phyloP scores from a whole-genome alignment of 2,888 invertebrate genomes.

The Emmelina monodactyla region DNA sequence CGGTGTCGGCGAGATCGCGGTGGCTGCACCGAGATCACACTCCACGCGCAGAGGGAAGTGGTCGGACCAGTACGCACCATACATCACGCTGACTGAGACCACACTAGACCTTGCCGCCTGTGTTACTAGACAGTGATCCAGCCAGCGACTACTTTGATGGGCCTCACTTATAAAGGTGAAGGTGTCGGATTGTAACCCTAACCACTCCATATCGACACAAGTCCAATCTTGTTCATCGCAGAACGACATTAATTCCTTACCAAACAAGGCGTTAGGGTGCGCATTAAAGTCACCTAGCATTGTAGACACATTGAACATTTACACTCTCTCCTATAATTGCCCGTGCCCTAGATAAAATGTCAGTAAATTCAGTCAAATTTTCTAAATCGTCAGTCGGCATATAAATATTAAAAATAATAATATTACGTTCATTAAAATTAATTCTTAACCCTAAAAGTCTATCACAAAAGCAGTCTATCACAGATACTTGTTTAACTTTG shows the following conservation, averaged over 20 bases:
- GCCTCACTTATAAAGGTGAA: background rate
- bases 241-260: background rate
- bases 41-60: too few species aligned
- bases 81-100: too few species aligned
- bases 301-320: background rate
- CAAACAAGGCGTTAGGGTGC: background rate
- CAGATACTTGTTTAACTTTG: too few species aligned
- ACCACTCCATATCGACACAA: background rate
- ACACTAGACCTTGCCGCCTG: background rate
- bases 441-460: constrained; percentile 8
- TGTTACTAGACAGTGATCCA: background rate
- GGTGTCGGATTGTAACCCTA: background rate
- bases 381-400: constrained; percentile 11
- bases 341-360: constrained; percentile 4
- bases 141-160: background rate
- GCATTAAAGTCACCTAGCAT: background rate
- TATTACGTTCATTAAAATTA: background rate
- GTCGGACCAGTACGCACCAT: too few species aligned
- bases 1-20: too few species aligned
- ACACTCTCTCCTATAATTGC: constrained; percentile 2
- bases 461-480: too few species aligned
- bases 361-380: constrained; percentile 9
- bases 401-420: constrained; percentile 8
- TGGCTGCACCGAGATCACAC: too few species aligned
- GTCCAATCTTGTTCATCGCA: background rate